phyloP scores from a whole-genome alignment of 2,888 invertebrate species.

The Dilophus febrilis region DNA sequence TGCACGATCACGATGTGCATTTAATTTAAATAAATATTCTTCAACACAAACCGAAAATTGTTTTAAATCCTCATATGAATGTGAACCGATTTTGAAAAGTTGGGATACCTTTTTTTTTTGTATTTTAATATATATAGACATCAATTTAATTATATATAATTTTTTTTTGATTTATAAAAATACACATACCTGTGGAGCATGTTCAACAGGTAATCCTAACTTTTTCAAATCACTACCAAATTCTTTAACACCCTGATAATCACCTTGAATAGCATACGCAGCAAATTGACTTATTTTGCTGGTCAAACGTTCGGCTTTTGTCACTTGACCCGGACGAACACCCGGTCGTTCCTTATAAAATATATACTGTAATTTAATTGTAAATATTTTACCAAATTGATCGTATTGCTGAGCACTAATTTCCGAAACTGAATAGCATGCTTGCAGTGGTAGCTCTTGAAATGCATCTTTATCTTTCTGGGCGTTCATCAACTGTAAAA shows the following conservation, averaged over 20 bases:
- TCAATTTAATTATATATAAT: constrained; percentile 17
- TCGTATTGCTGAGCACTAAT: constrained; percentile 95
- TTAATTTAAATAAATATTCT: constrained; percentile 74
- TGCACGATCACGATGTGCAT: constrained; percentile 74
- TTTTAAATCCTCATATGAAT: constrained; percentile 76
- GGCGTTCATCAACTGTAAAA: constrained; percentile 70
- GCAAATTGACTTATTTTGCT: constrained; percentile 86
- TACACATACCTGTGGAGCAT: constrained; percentile 67
- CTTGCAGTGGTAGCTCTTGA: constrained; percentile 85
- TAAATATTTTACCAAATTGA: constrained; percentile 98
- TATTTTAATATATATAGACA: not conserved
- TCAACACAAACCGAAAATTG: constrained; percentile 83
- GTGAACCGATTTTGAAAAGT: constrained; percentile 86
- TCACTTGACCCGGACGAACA: constrained; percentile 74
- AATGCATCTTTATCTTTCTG: constrained; percentile 78
- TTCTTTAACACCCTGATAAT: constrained; percentile 84
- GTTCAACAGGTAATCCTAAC: constrained; percentile 88
- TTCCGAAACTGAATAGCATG: constrained; percentile 90
- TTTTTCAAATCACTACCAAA: constrained; percentile 86
- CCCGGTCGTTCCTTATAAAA: constrained; percentile 97
- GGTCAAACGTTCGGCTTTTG: constrained; percentile 81
- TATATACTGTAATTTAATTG: constrained; percentile 85
- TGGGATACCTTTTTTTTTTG: constrained; percentile 74
- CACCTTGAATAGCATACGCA: constrained; percentile 83
- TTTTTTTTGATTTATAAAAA: not conserved